phyloP scores from a whole-genome alignment of 2,113 vertebrate genomes.

The Platichthys flesus region DNA sequence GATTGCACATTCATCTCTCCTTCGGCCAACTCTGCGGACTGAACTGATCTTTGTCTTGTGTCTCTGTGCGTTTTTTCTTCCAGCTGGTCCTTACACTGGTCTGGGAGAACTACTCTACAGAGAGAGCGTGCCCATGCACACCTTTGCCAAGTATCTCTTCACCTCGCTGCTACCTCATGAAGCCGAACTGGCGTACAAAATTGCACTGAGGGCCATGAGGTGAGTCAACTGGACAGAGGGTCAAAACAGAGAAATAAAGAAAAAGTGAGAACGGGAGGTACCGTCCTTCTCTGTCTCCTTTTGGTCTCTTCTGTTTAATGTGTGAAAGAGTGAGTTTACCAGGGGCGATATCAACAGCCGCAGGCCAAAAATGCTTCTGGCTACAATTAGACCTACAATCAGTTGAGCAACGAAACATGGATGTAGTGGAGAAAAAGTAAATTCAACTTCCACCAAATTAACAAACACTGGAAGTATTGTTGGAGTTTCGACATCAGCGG shows the following conservation, averaged over 20 bases:
- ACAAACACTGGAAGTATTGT: background rate
- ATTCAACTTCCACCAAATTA: too few species aligned
- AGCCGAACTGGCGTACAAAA: constrained; percentile 96
- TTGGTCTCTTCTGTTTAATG: background rate
- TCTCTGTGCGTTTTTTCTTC: constrained; percentile 26
- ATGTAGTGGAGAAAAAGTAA: too few species aligned
- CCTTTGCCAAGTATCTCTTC: constrained; percentile 99
- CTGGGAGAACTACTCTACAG: constrained; percentile 94
- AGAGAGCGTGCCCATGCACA: constrained; percentile 99
- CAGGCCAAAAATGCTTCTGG: background rate
- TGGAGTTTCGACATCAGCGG: background rate
- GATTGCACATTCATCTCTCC: background rate
- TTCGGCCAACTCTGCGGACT: background rate
- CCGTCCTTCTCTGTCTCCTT: background rate
- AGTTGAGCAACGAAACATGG: background rate
- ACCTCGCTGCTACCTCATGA: constrained; percentile 98
- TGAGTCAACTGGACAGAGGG: constrained; percentile 68
- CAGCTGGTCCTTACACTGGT: constrained; percentile 96
- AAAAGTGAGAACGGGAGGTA: background rate
- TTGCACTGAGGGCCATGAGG: constrained; percentile 99
- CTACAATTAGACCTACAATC: background rate
- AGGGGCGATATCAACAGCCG: background rate
- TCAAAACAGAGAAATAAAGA: background rate
- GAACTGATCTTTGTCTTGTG: background rate
- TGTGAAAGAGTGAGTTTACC: background rate